phyloP scores from a whole-genome alignment of 2,797 vertebrate genomes.

The Zalophus californianus region DNA sequence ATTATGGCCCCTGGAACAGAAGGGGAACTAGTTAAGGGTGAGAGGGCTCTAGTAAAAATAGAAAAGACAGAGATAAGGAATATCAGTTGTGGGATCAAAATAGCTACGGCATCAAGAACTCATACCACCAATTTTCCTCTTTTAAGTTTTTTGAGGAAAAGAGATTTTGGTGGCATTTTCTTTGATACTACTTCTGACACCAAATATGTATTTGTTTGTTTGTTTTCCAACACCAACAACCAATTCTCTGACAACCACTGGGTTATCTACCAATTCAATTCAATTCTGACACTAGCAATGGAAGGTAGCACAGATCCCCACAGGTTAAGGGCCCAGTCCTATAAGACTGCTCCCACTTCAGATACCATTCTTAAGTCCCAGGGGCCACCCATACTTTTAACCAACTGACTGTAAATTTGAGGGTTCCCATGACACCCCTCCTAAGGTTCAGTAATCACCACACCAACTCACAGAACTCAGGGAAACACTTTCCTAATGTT shows the following conservation, averaged over 20 bases:
- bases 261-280: background rate
- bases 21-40: background rate
- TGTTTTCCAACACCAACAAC: background rate
- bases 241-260: background rate
- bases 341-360: background rate
- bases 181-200: background rate
- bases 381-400: background rate
- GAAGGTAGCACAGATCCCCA: background rate
- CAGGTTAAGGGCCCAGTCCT: background rate
- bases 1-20: background rate
- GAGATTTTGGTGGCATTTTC: background rate
- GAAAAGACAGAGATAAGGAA: background rate
- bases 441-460: background rate
- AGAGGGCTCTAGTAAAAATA: background rate
- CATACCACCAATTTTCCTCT: background rate
- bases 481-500: background rate
- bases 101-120: background rate
- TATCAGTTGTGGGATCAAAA: background rate
- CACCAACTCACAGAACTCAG: background rate
- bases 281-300: background rate
- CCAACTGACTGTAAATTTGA: background rate
- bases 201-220: background rate
- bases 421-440: background rate
- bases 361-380: background rate
- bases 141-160: background rate